phyloP scores from a whole-genome alignment of 2,888 invertebrate species.

The Spisula solida region DNA sequence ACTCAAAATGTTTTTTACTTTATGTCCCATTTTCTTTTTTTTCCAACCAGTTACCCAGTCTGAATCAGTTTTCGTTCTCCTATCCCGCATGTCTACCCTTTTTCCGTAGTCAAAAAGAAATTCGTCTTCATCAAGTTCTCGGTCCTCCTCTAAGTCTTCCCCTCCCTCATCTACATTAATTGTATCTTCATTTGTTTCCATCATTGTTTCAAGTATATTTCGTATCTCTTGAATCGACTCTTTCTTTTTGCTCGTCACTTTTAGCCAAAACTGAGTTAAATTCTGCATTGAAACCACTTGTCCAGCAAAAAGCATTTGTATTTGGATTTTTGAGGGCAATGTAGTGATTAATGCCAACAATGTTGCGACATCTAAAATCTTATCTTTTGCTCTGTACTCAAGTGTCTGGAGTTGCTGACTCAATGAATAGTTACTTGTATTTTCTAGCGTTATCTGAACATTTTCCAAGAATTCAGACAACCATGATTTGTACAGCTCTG shows the following conservation, averaged over 20 bases:
- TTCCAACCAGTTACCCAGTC: slow-evolving; percentile 51
- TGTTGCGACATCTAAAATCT: slow-evolving; percentile 33
- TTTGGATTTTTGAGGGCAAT: neutral
- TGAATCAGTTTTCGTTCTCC: slow-evolving; percentile 9
- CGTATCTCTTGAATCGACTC: slow-evolving; percentile 30
- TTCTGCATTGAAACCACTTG: neutral
- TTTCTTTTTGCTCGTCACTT: slow-evolving; percentile 36
- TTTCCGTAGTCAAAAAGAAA: slow-evolving; percentile 28
- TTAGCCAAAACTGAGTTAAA: slow-evolving; percentile 55
- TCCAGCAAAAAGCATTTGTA: slow-evolving; percentile 32
- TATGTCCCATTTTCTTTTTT: slow-evolving; percentile 50
- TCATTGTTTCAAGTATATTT: slow-evolving; percentile 25
- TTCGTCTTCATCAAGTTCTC: slow-evolving; percentile 58
- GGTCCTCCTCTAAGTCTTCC: slow-evolving; percentile 66
- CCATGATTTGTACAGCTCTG: slow-evolving; percentile 65
- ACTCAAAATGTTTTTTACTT: slow-evolving; percentile 45
- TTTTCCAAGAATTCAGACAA: slow-evolving; percentile 43
- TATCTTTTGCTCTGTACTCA: neutral
- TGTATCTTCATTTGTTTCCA: neutral
- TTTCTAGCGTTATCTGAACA: neutral
- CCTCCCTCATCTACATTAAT: slow-evolving; percentile 15
- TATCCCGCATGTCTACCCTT: slow-evolving; percentile 8
- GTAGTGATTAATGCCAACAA: slow-evolving; percentile 7
- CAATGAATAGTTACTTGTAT: neutral
- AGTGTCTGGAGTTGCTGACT: neutral